Conservation (phyloP, 1,140 invertebrate genomes). For the Hydropsyche tenuis region DNA sequence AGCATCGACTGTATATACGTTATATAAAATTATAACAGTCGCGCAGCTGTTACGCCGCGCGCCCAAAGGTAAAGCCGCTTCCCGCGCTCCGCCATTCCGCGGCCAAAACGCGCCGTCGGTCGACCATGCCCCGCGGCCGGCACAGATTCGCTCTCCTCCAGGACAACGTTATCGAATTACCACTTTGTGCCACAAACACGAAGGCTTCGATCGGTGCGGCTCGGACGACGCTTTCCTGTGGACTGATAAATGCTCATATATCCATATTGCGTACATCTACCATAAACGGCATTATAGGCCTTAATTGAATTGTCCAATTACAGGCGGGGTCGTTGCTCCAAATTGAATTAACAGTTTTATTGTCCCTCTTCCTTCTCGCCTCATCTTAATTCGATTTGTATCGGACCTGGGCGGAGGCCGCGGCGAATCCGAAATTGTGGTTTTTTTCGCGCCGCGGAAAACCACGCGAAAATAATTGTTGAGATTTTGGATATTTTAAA, state of each 20-base stretch:
- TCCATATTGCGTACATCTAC: constrained; percentile 11
- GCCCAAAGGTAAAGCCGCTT: too few species aligned
- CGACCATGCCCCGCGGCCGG: not conserved
- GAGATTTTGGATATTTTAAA: too few species aligned
- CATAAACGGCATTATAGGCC: constrained; percentile 47
- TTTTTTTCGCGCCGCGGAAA: too few species aligned
- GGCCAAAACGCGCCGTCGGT: not conserved
- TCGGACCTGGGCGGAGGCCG: not conserved
- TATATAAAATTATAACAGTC: too few species aligned
- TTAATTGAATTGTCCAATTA: constrained; percentile 52
- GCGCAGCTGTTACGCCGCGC: too few species aligned
- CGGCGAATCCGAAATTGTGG: not conserved
- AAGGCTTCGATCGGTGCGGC: too few species aligned
- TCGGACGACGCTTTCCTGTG: constrained; percentile 32
- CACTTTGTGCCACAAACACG: too few species aligned
- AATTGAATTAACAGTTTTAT: constrained; percentile 51
- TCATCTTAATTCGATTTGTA: constrained; percentile 49
- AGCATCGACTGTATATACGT: not conserved
- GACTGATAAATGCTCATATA: constrained; percentile 35
- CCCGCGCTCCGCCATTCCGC: not conserved
- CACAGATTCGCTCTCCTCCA: constrained; percentile 11
- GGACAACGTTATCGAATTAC: constrained; percentile 30
- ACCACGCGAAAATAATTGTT: too few species aligned
- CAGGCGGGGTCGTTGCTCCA: constrained; percentile 47
- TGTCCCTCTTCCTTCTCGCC: constrained; percentile 34